phyloP scores from a whole-genome alignment of 2,113 vertebrate species.

The Parus major region DNA sequence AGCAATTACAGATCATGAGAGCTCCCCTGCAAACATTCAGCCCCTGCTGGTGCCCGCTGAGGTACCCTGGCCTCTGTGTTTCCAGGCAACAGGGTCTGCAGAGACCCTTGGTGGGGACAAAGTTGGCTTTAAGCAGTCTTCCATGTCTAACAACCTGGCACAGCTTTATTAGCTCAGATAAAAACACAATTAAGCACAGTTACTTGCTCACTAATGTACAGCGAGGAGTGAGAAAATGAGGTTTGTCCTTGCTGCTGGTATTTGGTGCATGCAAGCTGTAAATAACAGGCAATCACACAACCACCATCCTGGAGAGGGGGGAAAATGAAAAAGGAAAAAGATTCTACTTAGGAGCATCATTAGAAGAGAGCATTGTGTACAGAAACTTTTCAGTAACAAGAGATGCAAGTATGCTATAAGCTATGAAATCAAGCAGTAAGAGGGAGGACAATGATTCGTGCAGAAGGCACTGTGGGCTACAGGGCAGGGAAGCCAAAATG shows the following conservation, averaged over 20 bases:
- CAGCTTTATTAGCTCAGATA: slow-evolving; percentile 35
- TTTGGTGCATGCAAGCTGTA: neutral
- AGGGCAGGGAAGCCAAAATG: neutral
- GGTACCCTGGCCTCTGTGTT: neutral
- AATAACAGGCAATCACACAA: neutral
- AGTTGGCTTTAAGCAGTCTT: slow-evolving; percentile 67
- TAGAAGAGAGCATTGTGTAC: neutral
- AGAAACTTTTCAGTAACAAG: neutral
- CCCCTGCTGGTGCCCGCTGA: neutral
- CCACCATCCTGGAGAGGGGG: neutral
- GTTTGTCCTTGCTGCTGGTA: neutral
- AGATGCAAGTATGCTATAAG: neutral
- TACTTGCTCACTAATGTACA: slow-evolving; percentile 22
- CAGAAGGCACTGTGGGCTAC: neutral
- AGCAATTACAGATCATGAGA: slow-evolving; percentile 14
- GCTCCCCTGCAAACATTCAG: neutral
- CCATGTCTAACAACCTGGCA: slow-evolving; percentile 67
- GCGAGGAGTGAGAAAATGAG: neutral
- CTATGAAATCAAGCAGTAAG: neutral
- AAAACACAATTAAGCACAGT: slow-evolving; percentile 62
- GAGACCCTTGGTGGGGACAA: slow-evolving; percentile 45
- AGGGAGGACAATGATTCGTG: neutral
- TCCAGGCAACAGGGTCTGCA: slow-evolving; percentile 60
- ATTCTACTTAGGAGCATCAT: neutral
- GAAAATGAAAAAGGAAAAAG: neutral